phyloP scores from a whole-genome alignment of 2,113 vertebrate species.

The Chloropsis hardwickii region DNA sequence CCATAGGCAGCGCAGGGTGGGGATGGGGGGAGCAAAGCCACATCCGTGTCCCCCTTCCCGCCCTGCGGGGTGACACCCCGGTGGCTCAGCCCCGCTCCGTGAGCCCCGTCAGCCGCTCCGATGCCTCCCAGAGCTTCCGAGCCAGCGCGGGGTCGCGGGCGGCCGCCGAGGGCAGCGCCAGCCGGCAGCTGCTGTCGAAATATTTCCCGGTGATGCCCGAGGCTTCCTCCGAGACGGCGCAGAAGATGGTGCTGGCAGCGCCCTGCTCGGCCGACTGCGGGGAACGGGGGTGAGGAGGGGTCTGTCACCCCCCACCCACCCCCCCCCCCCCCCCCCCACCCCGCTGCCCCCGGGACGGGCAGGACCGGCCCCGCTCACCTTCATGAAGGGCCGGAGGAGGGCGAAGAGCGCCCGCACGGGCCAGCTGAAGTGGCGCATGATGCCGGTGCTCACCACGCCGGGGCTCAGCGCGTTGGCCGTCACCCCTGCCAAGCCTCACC shows the following conservation, averaged over 20 bases:
- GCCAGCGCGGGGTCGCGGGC: conserved; percentile 72
- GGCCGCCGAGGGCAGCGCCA: conserved; percentile 66
- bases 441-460: conserved; percentile 77
- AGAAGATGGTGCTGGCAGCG: conserved; percentile 80
- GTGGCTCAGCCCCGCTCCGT: background rate
- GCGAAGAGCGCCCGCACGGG: conserved; percentile 24
- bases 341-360: rapidly evolving
- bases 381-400: conserved; percentile 76
- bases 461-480: conserved; percentile 80
- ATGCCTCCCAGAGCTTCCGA: conserved; percentile 80
- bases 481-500: conserved; percentile 62
- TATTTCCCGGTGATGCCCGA: conserved; percentile 84
- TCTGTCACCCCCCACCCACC: rapidly evolving
- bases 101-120: conserved; percentile 71
- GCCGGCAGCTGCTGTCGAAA: conserved; percentile 77
- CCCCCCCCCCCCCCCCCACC: rapidly evolving
- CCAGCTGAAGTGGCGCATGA: conserved; percentile 73
- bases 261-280: conserved; percentile 76
- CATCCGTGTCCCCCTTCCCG: rapidly evolving
- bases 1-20: rapidly evolving
- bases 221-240: conserved; percentile 79
- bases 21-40: background rate
- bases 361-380: conserved; percentile 62
- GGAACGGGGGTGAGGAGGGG: rapidly evolving
- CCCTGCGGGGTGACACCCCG: background rate